A percentile compares a stretch with the other conserved stretches of the same genome.
Conservation (phyloP, 2,113 vertebrate species). For the Cryptomyrus ogoouensis region DNA sequence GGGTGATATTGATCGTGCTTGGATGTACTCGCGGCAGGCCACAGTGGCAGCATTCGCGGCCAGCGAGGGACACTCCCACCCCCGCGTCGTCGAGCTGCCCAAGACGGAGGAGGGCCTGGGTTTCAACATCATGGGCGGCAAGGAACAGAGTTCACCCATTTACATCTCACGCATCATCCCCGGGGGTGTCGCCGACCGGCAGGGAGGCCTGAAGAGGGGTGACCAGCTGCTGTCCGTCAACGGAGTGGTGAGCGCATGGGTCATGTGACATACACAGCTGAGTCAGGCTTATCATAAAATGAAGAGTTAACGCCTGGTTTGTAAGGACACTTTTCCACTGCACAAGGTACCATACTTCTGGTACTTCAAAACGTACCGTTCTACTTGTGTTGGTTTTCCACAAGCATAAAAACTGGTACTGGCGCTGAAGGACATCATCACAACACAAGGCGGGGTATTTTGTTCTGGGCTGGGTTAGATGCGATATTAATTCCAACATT, state of each 20-base stretch:
- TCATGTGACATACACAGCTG: too few relatives aligned
- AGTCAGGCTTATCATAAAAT: too few relatives aligned
- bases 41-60: conserved; percentile 97
- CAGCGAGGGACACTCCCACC: conserved; percentile 95
- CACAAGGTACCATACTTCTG: not conserved
- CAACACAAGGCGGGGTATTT: not conserved
- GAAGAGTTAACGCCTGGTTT: not conserved
- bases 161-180: conserved; percentile 98
- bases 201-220: conserved; percentile 90
- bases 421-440: not conserved
- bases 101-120: conserved; percentile 97
- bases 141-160: conserved; percentile 97
- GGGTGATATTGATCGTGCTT: not conserved
- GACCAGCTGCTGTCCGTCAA: conserved; percentile 97
- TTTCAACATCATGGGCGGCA: conserved; percentile 98
- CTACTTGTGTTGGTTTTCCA: not conserved
- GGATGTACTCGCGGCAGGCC: conserved; percentile 57
- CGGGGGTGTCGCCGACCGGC: conserved; percentile 89
- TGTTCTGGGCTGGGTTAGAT: too few relatives aligned
- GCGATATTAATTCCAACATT: not conserved
- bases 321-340: not conserved
- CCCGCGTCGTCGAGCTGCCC: conserved; percentile 93
- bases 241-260: conserved; percentile 75
- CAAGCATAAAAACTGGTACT: not conserved
- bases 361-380: not conserved